Base-by-base conservation (phyloP, 2,113 vertebrate genomes). In the Grus americana region DNA sequence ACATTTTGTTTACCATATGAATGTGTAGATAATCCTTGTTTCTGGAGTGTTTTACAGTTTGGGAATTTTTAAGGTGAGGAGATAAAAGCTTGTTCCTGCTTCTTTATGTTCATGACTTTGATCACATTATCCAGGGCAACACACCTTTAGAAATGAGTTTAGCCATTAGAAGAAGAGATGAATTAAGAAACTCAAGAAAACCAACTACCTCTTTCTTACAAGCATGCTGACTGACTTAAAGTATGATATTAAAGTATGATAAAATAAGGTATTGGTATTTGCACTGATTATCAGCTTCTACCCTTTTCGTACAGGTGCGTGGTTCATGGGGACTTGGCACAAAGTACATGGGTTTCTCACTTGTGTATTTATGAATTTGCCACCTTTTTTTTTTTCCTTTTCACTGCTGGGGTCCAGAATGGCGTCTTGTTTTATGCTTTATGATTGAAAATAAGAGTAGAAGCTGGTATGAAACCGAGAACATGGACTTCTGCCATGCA, bases 391-490 rank as follows among this genome's bases (percentile, higher is more conserved):
- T 17, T 57, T 54, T 46, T 12, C 18, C 36, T 42, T 76, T 36
- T 47, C 5, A 5, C 22, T 52, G 34, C 44, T 49, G 26, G 34
- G 22, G 15, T 20, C 42, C 12, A 6, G 73, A 47, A 27, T 29
- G 61, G 44, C 20, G 8, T 68, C 73, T 68, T 79, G 42, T n/a
- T 84, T 44, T 78, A 3, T 63, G 55, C 54, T 73, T 72, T 46
- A 4, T 52, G 70, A 29, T 68, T 74, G 78, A 63, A 90, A 65
- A 65, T 50, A 40, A 72, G 54, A 73, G 26, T 52, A 61, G 72
- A 87, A 86, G 59, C 73, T 82, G 62, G 34, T 58, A n/a, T 82
- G 78, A 90, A 90, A 79, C 49, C 17, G 47, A 82, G 81, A 68
- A 79, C 61, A 38, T 67, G 72, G 82, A 59, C 78, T 74, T 68